phyloP scores from a whole-genome alignment of 2,888 invertebrate species.

The Ceraclea dissimilis region DNA sequence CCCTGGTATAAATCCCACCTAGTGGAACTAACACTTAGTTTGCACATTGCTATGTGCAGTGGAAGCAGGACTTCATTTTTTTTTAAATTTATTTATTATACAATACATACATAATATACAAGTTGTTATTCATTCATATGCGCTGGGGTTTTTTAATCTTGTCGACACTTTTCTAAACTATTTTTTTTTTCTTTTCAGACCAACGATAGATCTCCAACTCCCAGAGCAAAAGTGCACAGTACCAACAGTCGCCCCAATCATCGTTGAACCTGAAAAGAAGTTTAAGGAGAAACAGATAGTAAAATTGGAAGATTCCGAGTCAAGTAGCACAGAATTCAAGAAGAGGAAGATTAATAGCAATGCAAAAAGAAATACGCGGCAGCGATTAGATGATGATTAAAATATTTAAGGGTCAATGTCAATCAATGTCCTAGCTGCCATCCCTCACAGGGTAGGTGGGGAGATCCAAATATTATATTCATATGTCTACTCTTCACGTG shows the following conservation, averaged over 20 bases:
- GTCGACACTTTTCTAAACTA: too few species aligned
- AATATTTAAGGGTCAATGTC: too few species aligned
- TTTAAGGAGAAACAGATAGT: constrained; percentile 57
- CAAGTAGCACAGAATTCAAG: constrained; percentile 51
- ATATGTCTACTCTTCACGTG: too few species aligned
- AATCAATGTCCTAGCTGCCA: neutral
- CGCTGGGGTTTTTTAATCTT: too few species aligned
- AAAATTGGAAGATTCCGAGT: constrained; percentile 43
- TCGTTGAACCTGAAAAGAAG: constrained; percentile 42
- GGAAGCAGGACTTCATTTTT: too few species aligned
- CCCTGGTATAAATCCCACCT: too few species aligned
- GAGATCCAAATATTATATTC: too few species aligned
- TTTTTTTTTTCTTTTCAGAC: constrained; percentile 39
- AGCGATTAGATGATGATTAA: constrained; percentile 57
- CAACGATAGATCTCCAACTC: constrained; percentile 61
- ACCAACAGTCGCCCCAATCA: constrained; percentile 39
- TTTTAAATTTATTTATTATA: too few species aligned
- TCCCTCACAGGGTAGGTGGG: neutral
- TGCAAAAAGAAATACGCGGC: constrained; percentile 54
- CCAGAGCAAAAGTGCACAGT: constrained; percentile 47
- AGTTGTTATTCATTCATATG: too few species aligned
- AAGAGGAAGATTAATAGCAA: constrained; percentile 56
- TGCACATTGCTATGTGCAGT: too few species aligned
- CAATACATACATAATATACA: too few species aligned
- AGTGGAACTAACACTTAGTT: too few species aligned